Percentiles rank a stretch among this genome's conserved stretches.
Conservation (phyloP, 2,888 invertebrate species). For the Hydrotaea diabolus region DNA sequence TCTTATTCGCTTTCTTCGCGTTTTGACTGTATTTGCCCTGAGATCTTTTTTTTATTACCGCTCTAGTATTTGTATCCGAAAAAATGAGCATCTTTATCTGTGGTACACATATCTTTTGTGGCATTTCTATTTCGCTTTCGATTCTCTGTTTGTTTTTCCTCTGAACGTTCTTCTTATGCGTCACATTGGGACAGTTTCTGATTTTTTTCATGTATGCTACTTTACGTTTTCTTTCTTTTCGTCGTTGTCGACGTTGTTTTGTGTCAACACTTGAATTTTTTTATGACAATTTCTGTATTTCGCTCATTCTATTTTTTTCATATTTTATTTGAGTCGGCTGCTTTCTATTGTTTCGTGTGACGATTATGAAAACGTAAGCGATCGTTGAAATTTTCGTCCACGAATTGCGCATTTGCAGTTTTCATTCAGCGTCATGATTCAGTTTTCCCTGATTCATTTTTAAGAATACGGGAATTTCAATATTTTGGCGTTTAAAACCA, state of each 20-base stretch:
- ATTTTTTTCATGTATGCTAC: conserved; percentile 16
- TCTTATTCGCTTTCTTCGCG: neutral
- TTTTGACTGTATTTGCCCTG: neutral
- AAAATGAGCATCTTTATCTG: neutral
- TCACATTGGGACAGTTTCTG: conserved; percentile 28
- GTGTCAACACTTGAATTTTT: conserved; percentile 48
- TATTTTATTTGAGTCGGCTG: neutral
- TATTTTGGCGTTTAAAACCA: too few relatives aligned
- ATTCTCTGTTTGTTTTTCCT: conserved; percentile 32
- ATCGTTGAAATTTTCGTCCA: neutral
- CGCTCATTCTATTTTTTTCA: neutral
- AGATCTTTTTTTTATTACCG: neutral
- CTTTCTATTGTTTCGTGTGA: conserved; percentile 5
- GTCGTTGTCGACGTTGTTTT: conserved; percentile 2
- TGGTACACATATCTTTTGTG: neutral
- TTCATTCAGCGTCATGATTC: neutral
- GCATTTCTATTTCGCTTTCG: neutral
- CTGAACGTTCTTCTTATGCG: conserved; percentile 22
- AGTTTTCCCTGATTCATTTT: neutral
- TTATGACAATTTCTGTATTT: conserved; percentile 47
- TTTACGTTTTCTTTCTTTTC: neutral
- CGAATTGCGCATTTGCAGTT: conserved; percentile 27
- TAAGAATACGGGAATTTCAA: neutral
- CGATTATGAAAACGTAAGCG: conserved; percentile 31
- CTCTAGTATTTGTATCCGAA: neutral